Conservation (phyloP, 2,888 invertebrate genomes). For the Muscina levida region DNA sequence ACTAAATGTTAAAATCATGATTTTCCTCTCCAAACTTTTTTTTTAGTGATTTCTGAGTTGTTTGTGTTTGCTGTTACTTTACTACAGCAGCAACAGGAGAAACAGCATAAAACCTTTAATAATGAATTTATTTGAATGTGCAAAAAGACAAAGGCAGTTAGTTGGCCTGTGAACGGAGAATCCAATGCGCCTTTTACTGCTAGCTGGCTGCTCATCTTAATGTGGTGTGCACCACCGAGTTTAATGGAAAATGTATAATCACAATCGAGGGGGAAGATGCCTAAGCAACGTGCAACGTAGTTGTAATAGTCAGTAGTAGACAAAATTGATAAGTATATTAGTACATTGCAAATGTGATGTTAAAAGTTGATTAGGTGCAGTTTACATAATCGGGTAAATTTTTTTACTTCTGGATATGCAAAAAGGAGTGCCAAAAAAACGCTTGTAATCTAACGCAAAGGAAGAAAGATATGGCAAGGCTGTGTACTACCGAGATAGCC, state of each 20-base stretch:
- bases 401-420: no score
- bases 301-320: no score
- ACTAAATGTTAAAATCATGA: slow-evolving; percentile 21
- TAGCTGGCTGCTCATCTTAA: background rate
- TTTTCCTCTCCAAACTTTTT: slow-evolving; percentile 13
- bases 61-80: slow-evolving; percentile 12
- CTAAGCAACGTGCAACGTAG: background rate
- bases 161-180: slow-evolving; percentile 19
- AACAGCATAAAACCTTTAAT: background rate
- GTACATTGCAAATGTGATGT: no score
- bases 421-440: no score
- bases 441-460: no score
- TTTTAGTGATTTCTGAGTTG: slow-evolving; percentile 43
- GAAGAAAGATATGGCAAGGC: no score
- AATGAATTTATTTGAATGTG: slow-evolving; percentile 35
- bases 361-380: no score
- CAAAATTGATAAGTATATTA: no score
- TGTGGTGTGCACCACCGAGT: background rate
- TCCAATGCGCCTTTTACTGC: slow-evolving; percentile 3
- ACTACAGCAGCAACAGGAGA: background rate
- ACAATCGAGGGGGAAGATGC: slow-evolving; percentile 11
- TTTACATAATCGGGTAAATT: no score
- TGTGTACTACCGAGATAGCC: no score
- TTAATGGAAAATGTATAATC: slow-evolving; percentile 12
- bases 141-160: slow-evolving; percentile 25